Base-by-base conservation (phyloP, 2,888 invertebrate species). In the Cataglyphis albicans region DNA sequence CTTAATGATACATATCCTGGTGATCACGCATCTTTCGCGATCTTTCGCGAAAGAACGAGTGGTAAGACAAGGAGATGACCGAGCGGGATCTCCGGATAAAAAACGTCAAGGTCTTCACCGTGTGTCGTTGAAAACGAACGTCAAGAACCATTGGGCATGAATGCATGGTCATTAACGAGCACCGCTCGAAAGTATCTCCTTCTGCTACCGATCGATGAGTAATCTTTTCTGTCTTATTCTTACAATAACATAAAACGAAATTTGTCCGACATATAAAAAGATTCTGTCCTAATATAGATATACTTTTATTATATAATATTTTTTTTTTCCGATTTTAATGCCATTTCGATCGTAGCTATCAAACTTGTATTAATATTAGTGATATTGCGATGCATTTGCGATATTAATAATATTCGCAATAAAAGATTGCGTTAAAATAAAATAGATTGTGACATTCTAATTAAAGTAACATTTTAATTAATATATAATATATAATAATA, bases 141-240 rank as follows among this genome's bases (percentile, higher is more conserved):
- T 90, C 86, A 82, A 88, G 84, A 86, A 88, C 70, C 85, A 89
- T 89, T 87, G 88, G 84, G 81, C 83, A 86, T 81, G 85, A 86
- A 84, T 90, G 81, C 83, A 88, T 85, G 91, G 89, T 88, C 90
- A 86, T 86, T 90, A 90, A 91, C 90, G 87, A 90, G 81, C 86
- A 73, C 65, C 83, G 81, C 86, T 86, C 85, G 74, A 84, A 85
- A 86, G 55, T 81, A 80, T 81, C 67, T 61, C 64, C 61, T n/a
- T 32, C 15, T 41, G 21, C 44, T 35, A 57, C 67, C 65, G 41
- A 70, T 59, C 55, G 52, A 82, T 70, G 63, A 82, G 18, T 68
- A 38, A 64, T 41, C 15, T 57, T 25, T 44, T 76, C n/a, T 48
- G 57, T 72, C 32, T 63, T 32, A 21, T 63, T 64, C 35, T 48